Evolutionary conservation across 2,113 vertebrate genomes (phyloP).

Genomic region (Coptodon rendalli): DNA sequence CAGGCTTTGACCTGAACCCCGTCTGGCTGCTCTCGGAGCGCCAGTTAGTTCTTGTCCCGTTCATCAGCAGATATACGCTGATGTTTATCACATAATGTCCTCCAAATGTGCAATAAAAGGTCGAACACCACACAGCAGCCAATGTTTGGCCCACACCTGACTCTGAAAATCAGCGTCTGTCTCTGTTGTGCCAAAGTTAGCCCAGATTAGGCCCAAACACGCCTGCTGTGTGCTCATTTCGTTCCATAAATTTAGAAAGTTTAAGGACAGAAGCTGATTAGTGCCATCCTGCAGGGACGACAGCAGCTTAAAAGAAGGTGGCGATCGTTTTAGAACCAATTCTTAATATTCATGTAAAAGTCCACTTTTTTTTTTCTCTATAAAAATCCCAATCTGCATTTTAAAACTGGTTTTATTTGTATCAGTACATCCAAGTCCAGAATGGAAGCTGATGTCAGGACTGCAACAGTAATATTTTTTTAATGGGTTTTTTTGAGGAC

Average conservation of each 20-base stretch:
- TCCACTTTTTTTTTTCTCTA: not conserved
- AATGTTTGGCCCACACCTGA: not conserved
- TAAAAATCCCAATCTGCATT: not conserved
- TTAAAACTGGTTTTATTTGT: not conserved
- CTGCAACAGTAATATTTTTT: not conserved
- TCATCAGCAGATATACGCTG: not conserved
- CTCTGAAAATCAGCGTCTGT: not conserved
- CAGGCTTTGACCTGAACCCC: not conserved
- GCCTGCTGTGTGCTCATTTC: not conserved
- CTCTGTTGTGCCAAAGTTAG: not conserved
- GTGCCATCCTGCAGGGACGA: not conserved
- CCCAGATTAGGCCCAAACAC: not conserved
- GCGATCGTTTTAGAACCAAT: not conserved
- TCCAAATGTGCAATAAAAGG: not conserved
- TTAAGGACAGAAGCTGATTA: not conserved
- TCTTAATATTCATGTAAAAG: not conserved
- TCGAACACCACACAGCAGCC: not conserved
- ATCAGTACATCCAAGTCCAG: not conserved
- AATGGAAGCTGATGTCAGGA: not conserved
- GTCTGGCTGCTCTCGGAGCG: not conserved
- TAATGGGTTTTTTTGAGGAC: accelerated
- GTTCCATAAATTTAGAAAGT: not conserved
- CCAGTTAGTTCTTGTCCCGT: not conserved
- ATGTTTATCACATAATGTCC: not conserved
- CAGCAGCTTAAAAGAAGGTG: not conserved